Base-by-base conservation (phyloP, 1,140 invertebrate species). In the Trypoxylus dichotomus region DNA sequence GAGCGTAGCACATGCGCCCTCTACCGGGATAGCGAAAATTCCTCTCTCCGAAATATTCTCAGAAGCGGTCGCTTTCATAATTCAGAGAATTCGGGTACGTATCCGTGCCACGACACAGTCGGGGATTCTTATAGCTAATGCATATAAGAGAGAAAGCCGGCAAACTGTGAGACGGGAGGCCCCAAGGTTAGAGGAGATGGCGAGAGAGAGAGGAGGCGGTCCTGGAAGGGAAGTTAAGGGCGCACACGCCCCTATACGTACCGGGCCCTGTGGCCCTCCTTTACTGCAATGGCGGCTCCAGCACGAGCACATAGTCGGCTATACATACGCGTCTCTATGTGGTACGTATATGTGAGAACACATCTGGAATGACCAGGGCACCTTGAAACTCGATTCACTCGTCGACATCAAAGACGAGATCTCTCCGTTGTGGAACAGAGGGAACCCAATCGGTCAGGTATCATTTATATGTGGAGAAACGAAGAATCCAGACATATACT, bases 201-300 rank as follows among this genome's bases (percentile, higher is more conserved):
- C 47, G 47, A 54, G 47, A 37, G 32, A 37, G 32, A 54, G 47
- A 54, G 19, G 47, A 54, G 47, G 47, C 47, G 47, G 47, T 54
- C 47, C 47, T 54, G 47, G 47, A 54, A 54, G 47, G 47, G 47
- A 54, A 54, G 47, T 54, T 54, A 54, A 54, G 47, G 47, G 47
- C 47, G 47, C 47, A 54, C 47, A 54, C 47, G 47, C 47, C 47
- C 47, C 47, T 54, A 54, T 37, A 54, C 47, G 47, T 54, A 54
- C 47, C 47, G 47, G 15, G 47, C 47, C 47, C 47, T 54, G 47
- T 54, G 47, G 47, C 47, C 47, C 47, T 54, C 47, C 47, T 54
- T 54, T 19, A 19, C 47, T 54, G 47, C 47, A 54, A 54, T 54
- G 47, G 47, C 47, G 47, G 47, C 47, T 54, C 15, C 47, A 19